Evolutionary conservation across 2,797 vertebrate species (phyloP).

Genomic region (Trachops cirrhosus): DNA sequence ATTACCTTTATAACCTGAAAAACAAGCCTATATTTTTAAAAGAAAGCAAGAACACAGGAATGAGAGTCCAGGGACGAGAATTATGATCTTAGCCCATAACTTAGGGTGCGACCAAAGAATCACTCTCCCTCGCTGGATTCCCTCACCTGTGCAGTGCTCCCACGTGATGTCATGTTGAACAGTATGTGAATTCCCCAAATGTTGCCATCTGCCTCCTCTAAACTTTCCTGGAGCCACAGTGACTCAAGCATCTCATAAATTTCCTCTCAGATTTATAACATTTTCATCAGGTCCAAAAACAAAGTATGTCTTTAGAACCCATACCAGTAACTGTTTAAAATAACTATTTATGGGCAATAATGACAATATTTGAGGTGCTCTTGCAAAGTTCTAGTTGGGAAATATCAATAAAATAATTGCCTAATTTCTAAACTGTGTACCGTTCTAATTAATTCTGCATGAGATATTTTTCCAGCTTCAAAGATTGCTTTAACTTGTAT

Average conservation of each 20-base stretch:
- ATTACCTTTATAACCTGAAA: not conserved
- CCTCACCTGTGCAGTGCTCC: not conserved
- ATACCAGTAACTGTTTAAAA: constrained; percentile 56
- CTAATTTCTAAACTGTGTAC: constrained; percentile 77
- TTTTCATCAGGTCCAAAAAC: not conserved
- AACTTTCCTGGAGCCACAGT: not conserved
- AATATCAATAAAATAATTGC: constrained; percentile 85
- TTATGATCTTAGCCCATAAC: not conserved
- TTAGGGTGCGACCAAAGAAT: not conserved
- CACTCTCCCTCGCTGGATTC: not conserved
- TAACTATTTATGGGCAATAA: constrained; percentile 76
- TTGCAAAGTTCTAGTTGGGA: constrained; percentile 77
- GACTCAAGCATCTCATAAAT: not conserved
- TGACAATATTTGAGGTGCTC: constrained; percentile 78
- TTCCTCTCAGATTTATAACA: constrained; percentile 15
- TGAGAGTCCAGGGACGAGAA: not conserved
- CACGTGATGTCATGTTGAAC: not conserved
- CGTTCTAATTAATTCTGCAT: constrained; percentile 81
- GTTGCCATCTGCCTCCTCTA: not conserved
- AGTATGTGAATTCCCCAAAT: not conserved
- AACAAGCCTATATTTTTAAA: not conserved
- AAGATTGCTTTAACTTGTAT: constrained; percentile 80
- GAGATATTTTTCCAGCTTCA: constrained; percentile 75
- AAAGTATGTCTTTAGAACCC: constrained; percentile 47
- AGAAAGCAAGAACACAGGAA: not conserved